These are phyloP conservation scores for Catharus minimus DNA, from an alignment of 2,113 vertebrate genomes.

Conservation along the genomic window DNA sequence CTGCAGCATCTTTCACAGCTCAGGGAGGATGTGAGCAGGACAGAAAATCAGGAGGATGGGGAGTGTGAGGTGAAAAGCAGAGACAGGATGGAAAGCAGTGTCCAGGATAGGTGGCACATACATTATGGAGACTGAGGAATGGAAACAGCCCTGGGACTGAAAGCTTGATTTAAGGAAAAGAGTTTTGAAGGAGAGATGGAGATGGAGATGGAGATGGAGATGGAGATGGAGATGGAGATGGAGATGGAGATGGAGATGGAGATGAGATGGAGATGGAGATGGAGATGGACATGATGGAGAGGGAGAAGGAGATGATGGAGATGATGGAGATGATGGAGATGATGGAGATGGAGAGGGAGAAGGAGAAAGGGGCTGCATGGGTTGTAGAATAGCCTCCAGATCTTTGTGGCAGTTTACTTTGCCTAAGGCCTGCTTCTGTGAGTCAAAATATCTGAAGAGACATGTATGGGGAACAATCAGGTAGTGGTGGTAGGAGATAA, in stretches of 20 bases:
- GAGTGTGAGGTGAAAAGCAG: neutral
- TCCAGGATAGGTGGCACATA: neutral
- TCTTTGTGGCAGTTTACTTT: neutral
- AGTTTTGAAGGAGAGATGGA: neutral
- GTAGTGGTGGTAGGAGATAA: neutral
- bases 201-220: neutral
- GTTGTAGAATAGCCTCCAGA: neutral
- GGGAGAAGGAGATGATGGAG: neutral
- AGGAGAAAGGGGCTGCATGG: accelerated
- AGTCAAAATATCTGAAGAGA: neutral
- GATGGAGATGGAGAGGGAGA: neutral
- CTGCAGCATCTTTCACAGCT: neutral
- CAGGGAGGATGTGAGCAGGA: neutral
- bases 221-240: neutral
- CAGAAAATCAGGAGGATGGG: neutral
- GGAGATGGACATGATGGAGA: neutral
- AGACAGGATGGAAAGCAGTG: neutral
- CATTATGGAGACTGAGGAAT: neutral
- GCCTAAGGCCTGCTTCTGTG: neutral
- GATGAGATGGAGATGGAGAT: neutral
- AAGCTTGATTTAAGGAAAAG: neutral
- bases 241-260: neutral
- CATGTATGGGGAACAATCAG: neutral
- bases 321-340: neutral
- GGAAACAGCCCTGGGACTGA: neutral